Conservation (phyloP, 2,888 invertebrate genomes). For the Monoplex corrugatus region DNA sequence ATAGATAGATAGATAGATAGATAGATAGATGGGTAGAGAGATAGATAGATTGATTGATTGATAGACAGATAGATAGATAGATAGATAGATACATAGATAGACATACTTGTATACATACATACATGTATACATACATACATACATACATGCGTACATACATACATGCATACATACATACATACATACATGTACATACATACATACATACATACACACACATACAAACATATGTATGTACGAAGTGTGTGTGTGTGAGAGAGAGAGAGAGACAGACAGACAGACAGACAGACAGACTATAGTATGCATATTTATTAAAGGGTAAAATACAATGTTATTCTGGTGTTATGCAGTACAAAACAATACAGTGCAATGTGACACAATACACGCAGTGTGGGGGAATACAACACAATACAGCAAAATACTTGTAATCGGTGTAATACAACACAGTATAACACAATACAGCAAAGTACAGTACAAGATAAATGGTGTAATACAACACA, state of each 20-base stretch:
- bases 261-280: no score
- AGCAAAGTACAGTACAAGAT: no score
- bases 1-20: not conserved
- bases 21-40: not conserved
- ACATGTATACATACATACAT: slow-evolving; percentile 37
- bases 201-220: not conserved
- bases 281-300: no score
- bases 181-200: not conserved
- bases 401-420: no score
- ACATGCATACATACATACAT: slow-evolving; percentile 41
- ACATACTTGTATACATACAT: not conserved
- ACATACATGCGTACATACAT: slow-evolving; percentile 40
- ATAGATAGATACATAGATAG: no score
- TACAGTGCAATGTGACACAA: no score
- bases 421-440: no score
- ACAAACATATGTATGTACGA: not conserved
- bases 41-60: not conserved
- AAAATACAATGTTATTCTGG: not conserved
- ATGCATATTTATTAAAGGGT: no score
- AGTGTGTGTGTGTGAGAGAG: not conserved
- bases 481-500: no score
- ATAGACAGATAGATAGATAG: not conserved
- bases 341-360: no score
- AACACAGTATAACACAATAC: no score
- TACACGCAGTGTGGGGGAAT: no score